Percentiles rank a stretch among this genome's conserved stretches.
Evolutionary conservation across 2,888 invertebrate species (phyloP).

Genomic region (Scrobipalpa costella): DNA sequence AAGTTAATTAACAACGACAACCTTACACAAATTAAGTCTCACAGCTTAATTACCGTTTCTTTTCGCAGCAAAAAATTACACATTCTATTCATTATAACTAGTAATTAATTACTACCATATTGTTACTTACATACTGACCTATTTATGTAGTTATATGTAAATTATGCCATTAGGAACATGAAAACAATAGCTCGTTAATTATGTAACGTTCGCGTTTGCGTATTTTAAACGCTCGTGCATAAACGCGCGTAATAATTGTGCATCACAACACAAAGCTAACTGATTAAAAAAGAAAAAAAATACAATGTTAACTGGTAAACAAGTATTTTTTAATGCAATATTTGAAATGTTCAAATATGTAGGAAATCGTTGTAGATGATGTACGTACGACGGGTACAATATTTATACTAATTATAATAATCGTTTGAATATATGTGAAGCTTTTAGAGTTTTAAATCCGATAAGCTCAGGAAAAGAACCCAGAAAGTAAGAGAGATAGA

Average conservation of each 20-base stretch:
- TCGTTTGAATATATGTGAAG: no score
- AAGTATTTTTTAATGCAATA: no score
- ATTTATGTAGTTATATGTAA: conserved; percentile 6
- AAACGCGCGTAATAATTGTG: conserved; percentile 1
- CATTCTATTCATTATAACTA: not conserved
- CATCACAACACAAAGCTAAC: not conserved
- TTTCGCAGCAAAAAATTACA: not conserved
- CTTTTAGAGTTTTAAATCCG: no score
- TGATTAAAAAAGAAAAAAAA: not conserved
- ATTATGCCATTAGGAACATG: conserved; percentile 20
- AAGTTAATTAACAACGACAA: conserved; percentile 7
- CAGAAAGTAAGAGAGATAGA: no score
- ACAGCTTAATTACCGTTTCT: conserved; percentile 1
- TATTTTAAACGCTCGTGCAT: conserved; percentile 2
- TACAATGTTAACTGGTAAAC: no score
- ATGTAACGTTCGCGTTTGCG: not conserved
- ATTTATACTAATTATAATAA: no score
- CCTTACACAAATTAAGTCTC: not conserved
- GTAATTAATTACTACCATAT: conserved; percentile 13
- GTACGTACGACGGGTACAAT: no score
- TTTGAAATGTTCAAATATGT: no score
- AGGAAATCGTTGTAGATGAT: no score
- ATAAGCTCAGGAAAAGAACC: no score
- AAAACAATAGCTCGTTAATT: conserved; percentile 23
- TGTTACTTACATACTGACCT: not conserved